Conservation (phyloP, 2,113 vertebrate species). For the Rhinoptilus africanus region DNA sequence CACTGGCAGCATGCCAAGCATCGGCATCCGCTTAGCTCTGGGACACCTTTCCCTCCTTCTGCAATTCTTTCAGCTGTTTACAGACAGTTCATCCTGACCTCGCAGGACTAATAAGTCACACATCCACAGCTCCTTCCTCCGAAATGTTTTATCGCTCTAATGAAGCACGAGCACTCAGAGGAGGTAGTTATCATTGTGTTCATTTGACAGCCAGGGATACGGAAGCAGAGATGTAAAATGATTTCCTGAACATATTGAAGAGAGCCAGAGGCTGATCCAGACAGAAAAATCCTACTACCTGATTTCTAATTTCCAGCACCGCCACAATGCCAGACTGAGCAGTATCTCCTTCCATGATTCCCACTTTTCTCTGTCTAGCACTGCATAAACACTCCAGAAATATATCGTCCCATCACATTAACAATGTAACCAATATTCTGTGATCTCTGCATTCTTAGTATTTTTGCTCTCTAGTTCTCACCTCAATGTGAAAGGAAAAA, state of each 20-base stretch:
- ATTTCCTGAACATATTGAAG: conserved; percentile 14
- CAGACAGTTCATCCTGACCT: neutral
- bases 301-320: neutral
- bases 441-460: neutral
- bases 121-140: neutral
- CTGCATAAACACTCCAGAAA: neutral
- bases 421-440: neutral
- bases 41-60: neutral
- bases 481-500: neutral
- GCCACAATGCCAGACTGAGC: neutral
- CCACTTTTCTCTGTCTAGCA: neutral
- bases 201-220: conserved; percentile 39
- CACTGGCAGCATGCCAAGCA: fast-evolving
- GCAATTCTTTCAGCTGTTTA: neutral
- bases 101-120: neutral
- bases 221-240: conserved; percentile 8
- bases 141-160: neutral
- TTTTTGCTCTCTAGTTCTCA: neutral
- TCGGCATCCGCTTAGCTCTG: fast-evolving
- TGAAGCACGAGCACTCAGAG: neutral
- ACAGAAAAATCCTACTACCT: neutral
- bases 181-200: neutral
- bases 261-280: neutral
- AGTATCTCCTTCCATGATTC: neutral
- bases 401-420: neutral